These are phyloP conservation scores for Uria lomvia DNA, from an alignment of 2,113 vertebrate species.

Conservation along the genomic window DNA sequence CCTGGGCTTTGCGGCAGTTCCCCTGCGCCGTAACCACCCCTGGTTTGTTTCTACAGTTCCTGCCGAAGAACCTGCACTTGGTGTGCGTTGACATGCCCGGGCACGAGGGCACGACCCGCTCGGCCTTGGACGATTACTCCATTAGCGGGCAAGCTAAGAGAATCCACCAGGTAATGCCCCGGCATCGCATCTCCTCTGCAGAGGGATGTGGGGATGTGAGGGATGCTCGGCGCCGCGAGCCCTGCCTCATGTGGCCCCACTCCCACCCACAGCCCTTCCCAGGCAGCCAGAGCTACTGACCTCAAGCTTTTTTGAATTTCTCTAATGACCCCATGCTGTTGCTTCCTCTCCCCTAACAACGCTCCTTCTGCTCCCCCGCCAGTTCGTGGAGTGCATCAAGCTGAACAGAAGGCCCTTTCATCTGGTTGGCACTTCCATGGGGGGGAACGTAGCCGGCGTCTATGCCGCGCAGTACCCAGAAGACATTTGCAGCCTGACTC, in stretches of 20 bases:
- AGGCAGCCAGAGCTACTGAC: not conserved
- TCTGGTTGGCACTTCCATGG: slow-evolving; percentile 92
- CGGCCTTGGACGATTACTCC: slow-evolving; percentile 84
- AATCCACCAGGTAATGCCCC: slow-evolving; percentile 86
- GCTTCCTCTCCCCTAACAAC: not conserved
- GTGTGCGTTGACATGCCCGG: slow-evolving; percentile 95
- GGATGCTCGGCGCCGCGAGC: not conserved
- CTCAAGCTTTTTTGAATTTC: not conserved
- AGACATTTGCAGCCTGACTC: slow-evolving; percentile 86
- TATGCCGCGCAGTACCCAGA: slow-evolving; percentile 88
- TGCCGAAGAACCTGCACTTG: slow-evolving; percentile 86
- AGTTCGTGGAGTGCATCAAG: slow-evolving; percentile 90
- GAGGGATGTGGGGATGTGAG: not conserved
- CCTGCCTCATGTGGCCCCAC: rapidly evolving
- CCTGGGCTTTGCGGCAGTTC: not conserved
- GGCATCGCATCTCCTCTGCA: not conserved
- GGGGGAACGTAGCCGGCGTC: slow-evolving; percentile 89
- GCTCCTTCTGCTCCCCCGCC: slow-evolving; percentile 26
- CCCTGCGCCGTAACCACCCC: not conserved
- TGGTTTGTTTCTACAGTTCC: slow-evolving; percentile 72
- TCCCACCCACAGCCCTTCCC: not conserved
- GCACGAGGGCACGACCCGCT: slow-evolving; percentile 89
- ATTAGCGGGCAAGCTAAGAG: slow-evolving; percentile 87
- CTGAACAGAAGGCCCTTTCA: slow-evolving; percentile 91
- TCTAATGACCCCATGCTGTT: not conserved